phyloP scores from a whole-genome alignment of 2,888 invertebrate genomes.

The Sacculina carcini region DNA sequence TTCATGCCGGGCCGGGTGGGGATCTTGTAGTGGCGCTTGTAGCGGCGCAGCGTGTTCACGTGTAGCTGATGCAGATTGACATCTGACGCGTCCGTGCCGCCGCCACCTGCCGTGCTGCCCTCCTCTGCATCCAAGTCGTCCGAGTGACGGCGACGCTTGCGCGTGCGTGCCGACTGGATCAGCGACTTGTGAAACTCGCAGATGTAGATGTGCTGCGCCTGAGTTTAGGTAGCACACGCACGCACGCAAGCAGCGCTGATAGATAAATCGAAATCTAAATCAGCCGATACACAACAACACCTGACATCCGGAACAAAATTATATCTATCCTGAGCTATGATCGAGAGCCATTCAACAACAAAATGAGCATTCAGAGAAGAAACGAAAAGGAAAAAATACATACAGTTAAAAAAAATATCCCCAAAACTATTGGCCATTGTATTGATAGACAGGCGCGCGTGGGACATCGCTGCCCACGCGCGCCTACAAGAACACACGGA shows the following conservation, averaged over 20 bases:
- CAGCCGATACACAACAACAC: too few species aligned
- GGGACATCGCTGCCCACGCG: too few species aligned
- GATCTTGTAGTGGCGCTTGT: conserved; percentile 80
- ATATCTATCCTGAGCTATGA: too few species aligned
- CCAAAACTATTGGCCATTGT: neutral
- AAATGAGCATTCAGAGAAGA: too few species aligned
- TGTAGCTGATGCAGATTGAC: conserved; percentile 80
- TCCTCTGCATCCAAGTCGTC: conserved; percentile 31
- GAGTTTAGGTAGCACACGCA: too few species aligned
- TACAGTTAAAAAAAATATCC: neutral
- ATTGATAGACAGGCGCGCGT: too few species aligned
- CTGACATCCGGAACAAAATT: too few species aligned
- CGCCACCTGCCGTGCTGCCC: conserved; percentile 75
- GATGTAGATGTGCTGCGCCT: conserved; percentile 85
- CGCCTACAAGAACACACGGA: conserved; percentile 2
- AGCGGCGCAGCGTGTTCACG: conserved; percentile 71
- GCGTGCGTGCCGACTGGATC: conserved; percentile 81
- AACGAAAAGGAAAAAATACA: neutral
- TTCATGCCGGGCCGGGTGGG: conserved; percentile 70
- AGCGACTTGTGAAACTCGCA: conserved; percentile 88
- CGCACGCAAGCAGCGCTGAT: too few species aligned
- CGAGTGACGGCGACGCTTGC: conserved; percentile 62
- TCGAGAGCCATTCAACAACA: too few species aligned
- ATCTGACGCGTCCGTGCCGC: conserved; percentile 66
- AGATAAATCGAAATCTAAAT: too few species aligned